Evolutionary conservation across 2,888 invertebrate species (phyloP).

Genomic region (Morpho deidamia): DNA sequence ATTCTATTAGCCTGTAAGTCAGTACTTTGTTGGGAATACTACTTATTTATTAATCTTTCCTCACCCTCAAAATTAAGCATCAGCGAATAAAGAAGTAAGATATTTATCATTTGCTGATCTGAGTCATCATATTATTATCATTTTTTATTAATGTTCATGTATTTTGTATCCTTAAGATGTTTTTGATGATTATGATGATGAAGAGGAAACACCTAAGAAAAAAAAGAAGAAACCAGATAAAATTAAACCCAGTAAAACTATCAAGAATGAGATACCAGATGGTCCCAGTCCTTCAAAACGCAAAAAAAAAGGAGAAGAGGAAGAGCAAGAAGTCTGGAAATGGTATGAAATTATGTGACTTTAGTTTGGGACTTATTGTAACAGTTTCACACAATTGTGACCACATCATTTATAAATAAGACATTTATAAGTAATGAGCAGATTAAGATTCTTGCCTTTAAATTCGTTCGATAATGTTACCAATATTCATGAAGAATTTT

Average conservation of each 20-base stretch:
- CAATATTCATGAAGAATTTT: too few relatives aligned
- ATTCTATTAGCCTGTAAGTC: too few relatives aligned
- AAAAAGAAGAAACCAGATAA: conserved; percentile 63
- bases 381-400: not conserved
- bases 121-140: too few relatives aligned
- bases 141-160: not conserved
- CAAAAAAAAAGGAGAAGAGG: conserved; percentile 89
- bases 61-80: too few relatives aligned
- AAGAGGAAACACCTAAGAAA: conserved; percentile 78
- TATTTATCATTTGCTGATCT: too few relatives aligned
- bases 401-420: not conserved
- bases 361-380: too few relatives aligned
- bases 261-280: conserved; percentile 49
- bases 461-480: too few relatives aligned
- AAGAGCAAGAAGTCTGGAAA: conserved; percentile 92
- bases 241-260: conserved; percentile 45
- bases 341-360: conserved; percentile 79
- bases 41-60: too few relatives aligned
- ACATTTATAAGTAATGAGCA: too few relatives aligned
- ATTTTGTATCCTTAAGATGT: conserved; percentile 15
- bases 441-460: too few relatives aligned
- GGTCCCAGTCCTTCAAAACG: conserved; percentile 79
- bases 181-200: conserved; percentile 79
- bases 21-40: too few relatives aligned
- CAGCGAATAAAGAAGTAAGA: too few relatives aligned